Conservation (phyloP, 1,140 invertebrate species). For the Rhyzopertha dominica region DNA sequence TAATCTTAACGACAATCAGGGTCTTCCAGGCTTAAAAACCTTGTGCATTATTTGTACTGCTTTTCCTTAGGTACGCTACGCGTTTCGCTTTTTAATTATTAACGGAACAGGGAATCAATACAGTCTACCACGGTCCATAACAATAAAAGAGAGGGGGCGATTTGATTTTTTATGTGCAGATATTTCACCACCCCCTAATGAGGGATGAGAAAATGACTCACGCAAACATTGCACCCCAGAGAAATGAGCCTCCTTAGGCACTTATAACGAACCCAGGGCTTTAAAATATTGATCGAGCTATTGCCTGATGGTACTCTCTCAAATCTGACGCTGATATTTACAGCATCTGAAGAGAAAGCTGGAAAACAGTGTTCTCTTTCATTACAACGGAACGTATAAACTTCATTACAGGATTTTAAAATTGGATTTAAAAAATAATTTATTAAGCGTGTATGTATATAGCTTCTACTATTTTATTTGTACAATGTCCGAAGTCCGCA, state of each 20-base stretch:
- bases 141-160: conserved; percentile 21
- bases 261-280: conserved; percentile 20
- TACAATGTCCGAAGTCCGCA: too few relatives aligned
- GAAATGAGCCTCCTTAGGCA: conserved; percentile 25
- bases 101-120: neutral
- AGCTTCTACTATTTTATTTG: too few relatives aligned
- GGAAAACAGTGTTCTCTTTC: too few relatives aligned
- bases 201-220: conserved; percentile 42
- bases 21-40: neutral
- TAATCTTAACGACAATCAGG: neutral
- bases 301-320: too few relatives aligned
- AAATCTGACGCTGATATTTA: too few relatives aligned
- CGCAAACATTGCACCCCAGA: conserved; percentile 26
- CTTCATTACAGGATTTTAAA: too few relatives aligned
- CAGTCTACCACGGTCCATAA: neutral
- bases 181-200: conserved; percentile 34
- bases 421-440: too few relatives aligned
- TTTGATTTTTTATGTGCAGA: conserved; percentile 43
- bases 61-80: too few relatives aligned
- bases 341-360: too few relatives aligned
- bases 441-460: too few relatives aligned
- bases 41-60: neutral
- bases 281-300: conserved; percentile 28
- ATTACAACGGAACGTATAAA: too few relatives aligned
- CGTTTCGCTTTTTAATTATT: conserved; percentile 3